Percentiles rank a stretch among this genome's conserved stretches.
Evolutionary conservation across 1,140 invertebrate species (phyloP).

Genomic region (Periplaneta americana): DNA sequence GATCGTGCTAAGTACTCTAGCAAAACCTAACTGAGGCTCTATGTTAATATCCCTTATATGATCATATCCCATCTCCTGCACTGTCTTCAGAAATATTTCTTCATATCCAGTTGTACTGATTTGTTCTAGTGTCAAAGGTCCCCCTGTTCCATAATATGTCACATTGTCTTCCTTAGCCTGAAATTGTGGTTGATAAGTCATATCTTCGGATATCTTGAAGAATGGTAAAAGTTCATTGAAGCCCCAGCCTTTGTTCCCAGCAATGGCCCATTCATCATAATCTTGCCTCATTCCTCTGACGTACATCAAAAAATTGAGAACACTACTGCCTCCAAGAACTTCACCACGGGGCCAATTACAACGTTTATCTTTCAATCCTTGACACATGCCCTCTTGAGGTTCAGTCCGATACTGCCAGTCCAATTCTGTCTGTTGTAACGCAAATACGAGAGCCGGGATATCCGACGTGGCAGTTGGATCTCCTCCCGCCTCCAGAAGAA

Average conservation of each 20-base stretch:
- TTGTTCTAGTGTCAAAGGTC: not conserved
- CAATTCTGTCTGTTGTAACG: slow-evolving; percentile 30
- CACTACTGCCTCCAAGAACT: slow-evolving; percentile 69
- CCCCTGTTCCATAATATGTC: not conserved
- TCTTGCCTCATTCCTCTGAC: slow-evolving; percentile 56
- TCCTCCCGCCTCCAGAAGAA: slow-evolving; percentile 75
- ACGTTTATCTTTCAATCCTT: slow-evolving; percentile 30
- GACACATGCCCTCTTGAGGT: slow-evolving; percentile 38
- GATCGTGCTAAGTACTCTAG: slow-evolving; percentile 38
- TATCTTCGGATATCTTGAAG: slow-evolving; percentile 36
- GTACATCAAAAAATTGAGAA: slow-evolving; percentile 62
- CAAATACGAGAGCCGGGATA: slow-evolving; percentile 27
- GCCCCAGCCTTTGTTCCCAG: slow-evolving; percentile 51
- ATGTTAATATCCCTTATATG: slow-evolving; percentile 32
- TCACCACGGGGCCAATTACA: slow-evolving; percentile 60
- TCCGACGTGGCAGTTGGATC: slow-evolving; percentile 78
- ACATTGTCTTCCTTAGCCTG: slow-evolving; percentile 20
- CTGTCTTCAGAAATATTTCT: slow-evolving; percentile 33
- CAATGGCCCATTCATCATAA: slow-evolving; percentile 51
- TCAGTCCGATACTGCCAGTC: slow-evolving; percentile 51
- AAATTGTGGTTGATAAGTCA: slow-evolving; percentile 16
- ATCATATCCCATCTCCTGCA: slow-evolving; percentile 37
- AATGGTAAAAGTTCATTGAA: slow-evolving; percentile 43
- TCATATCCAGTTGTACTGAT: slow-evolving; percentile 24
- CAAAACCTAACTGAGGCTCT: slow-evolving; percentile 44